A percentile compares a stretch with the other conserved stretches of the same genome.
These are phyloP conservation scores for Steatocranus sp. DNA, from an alignment of 2,797 vertebrate genomes.

Conservation along the genomic window DNA sequence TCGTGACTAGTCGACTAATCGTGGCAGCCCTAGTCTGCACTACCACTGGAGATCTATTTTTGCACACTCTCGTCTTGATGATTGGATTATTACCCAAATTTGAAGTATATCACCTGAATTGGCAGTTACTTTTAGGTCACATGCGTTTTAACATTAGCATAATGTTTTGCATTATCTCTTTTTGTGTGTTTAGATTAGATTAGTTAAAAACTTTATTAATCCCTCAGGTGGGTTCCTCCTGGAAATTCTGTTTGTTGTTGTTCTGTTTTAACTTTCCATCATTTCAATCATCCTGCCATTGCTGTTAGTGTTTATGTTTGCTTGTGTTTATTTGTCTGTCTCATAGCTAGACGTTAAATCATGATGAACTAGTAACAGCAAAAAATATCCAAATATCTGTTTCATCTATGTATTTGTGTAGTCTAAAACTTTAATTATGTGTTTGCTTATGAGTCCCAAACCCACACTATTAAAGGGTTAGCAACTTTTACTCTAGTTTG, in stretches of 20 bases:
- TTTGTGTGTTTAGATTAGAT: not conserved
- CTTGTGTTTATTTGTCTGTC: too few relatives aligned
- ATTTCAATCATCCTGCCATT: not conserved
- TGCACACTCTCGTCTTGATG: not conserved
- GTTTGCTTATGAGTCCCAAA: not conserved
- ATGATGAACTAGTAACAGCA: not conserved
- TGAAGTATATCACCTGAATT: not conserved
- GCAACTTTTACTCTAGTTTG: not conserved
- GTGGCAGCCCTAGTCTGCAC: too few relatives aligned
- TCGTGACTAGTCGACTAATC: too few relatives aligned
- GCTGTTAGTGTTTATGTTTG: not conserved
- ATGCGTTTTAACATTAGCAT: not conserved
- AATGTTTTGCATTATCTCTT: not conserved
- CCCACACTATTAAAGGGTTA: not conserved
- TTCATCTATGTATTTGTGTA: not conserved
- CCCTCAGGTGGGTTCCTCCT: not conserved
- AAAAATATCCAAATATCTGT: not conserved
- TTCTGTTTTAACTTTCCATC: not conserved
- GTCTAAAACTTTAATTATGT: not conserved
- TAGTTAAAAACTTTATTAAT: not conserved
- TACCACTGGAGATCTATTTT: not conserved
- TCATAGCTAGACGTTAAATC: not conserved
- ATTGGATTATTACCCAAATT: not conserved
- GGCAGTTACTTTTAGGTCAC: not conserved
- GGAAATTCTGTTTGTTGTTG: not conserved